A percentile compares a stretch with the other conserved stretches of the same genome.
These are phyloP conservation scores for Hirudinaria manillensis DNA, from an alignment of 2,888 invertebrate species.

Conservation along the genomic window DNA sequence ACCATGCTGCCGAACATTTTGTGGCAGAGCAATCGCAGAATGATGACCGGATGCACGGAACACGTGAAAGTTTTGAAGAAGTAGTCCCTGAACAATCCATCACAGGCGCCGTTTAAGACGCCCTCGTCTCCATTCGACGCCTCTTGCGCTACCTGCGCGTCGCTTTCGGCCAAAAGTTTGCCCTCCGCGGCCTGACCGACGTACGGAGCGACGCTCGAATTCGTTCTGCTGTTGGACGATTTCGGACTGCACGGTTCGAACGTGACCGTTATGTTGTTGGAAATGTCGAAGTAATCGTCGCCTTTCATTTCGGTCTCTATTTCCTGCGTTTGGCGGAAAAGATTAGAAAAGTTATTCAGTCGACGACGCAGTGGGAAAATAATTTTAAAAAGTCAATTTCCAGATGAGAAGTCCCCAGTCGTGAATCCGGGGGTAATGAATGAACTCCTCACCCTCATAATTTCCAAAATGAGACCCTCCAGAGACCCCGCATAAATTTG, in stretches of 20 bases:
- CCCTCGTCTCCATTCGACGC: not conserved
- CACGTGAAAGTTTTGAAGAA: conserved; percentile 55
- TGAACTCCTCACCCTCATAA: conserved; percentile 51
- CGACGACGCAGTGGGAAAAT: too few species aligned
- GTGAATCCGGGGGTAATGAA: not conserved
- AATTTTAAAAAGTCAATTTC: conserved; percentile 3
- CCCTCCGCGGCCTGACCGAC: not conserved
- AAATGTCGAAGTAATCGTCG: conserved; percentile 22
- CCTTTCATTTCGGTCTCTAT: conserved; percentile 17
- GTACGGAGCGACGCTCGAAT: not conserved
- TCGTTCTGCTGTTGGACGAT: not conserved
- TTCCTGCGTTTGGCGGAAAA: conserved; percentile 14
- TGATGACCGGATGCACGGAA: conserved; percentile 59
- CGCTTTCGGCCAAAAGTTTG: not conserved
- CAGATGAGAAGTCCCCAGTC: too few species aligned
- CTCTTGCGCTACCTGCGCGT: not conserved
- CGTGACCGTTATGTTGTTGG: conserved; percentile 25
- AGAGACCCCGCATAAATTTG: conserved; percentile 57
- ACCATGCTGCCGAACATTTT: conserved; percentile 59
- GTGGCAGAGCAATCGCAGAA: conserved; percentile 59
- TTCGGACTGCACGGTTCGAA: conserved; percentile 27
- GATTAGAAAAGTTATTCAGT: too few species aligned
- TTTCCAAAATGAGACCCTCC: conserved; percentile 58
- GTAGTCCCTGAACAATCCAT: conserved; percentile 44
- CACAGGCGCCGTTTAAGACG: conserved; percentile 17